Base-by-base conservation (phyloP, 2,113 vertebrate genomes). In the Labeo rohita region DNA sequence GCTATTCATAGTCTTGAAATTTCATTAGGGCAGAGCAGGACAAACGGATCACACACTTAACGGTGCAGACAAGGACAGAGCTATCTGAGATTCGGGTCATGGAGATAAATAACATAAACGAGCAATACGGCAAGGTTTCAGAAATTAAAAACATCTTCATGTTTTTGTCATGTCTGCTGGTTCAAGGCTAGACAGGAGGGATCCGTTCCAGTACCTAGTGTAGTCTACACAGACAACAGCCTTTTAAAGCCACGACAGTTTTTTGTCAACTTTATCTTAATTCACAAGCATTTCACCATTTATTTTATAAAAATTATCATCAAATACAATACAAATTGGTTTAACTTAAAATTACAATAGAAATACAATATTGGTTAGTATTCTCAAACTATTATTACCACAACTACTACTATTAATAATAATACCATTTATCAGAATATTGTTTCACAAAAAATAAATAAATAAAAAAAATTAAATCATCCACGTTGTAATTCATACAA, bases 1-100 rank as follows among this genome's bases (percentile, higher is more conserved):
- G 76, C 76, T 88, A 87, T 87, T 89, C 81, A 87, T 74, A 90
- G 85, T 81, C n/a, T 18, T 81, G 68, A 87, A 79, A 88, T 87
- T 85, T 73, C 80, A 88, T 85, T 85, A 89, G 77, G 78, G 66
- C 54, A 74, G 13, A 78, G 52, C 39, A 47, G 77, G 75, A 86
- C 47, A 84, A 16, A 59, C 28, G 36, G 50, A 28, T 23, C 28
- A 73, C 76, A 85, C 34, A 73, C 66, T 6, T 45, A 56, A 56
- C 1, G 8, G 8, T 12, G 6, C 34, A 45, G 36, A 50, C 34
- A 59, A 85, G 83, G 83, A 63, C 49, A 76, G 47, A 66, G 11
- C n/a, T 39, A 34, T 43, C 34, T 79, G 28, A 61, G 54, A 79
- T 43, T 61, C 0, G 28, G 16, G 52, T 39, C 52, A 56, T 59